Percentiles rank a stretch among this genome's conserved stretches.
These are phyloP conservation scores for Cephalopholis sonnerati DNA, from an alignment of 2,113 vertebrate species.

Conservation along the genomic window DNA sequence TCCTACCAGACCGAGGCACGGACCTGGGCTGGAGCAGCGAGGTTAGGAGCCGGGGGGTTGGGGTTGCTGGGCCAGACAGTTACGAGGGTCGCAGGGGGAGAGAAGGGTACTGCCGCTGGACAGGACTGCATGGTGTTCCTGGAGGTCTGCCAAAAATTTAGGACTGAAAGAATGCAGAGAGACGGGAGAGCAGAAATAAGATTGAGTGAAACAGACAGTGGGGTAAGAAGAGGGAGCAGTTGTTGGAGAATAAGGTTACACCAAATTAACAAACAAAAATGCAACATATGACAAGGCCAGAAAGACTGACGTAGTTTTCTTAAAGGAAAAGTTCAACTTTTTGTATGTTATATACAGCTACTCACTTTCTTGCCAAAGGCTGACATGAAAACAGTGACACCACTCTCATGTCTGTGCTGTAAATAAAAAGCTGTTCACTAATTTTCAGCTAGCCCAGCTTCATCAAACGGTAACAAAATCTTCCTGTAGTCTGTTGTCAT, in stretches of 20 bases:
- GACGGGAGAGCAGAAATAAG: slow-evolving; percentile 71
- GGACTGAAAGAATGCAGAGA: slow-evolving; percentile 85
- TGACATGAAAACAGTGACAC: background rate
- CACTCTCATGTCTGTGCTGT: background rate
- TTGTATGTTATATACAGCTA: background rate
- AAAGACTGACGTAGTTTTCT: background rate
- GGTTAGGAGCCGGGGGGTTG: slow-evolving; percentile 86
- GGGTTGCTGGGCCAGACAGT: slow-evolving; percentile 88
- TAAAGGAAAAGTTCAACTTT: background rate
- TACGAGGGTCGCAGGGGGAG: slow-evolving; percentile 90
- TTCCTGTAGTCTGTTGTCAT: too few relatives aligned
- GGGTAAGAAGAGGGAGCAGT: background rate
- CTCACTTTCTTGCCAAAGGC: background rate
- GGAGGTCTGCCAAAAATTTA: slow-evolving; percentile 84
- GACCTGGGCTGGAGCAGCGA: slow-evolving; percentile 54
- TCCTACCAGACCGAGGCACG: slow-evolving; percentile 35
- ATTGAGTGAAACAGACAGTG: slow-evolving; percentile 2
- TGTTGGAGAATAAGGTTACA: background rate
- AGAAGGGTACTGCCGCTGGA: slow-evolving; percentile 71
- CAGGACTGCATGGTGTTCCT: slow-evolving; percentile 86
- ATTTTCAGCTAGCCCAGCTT: too few relatives aligned
- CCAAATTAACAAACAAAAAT: slow-evolving; percentile 21
- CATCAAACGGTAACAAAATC: too few relatives aligned
- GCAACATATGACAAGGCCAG: background rate
- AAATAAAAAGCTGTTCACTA: background rate